Conservation (phyloP, 2,797 vertebrate species). For the Antennarius maculatus region DNA sequence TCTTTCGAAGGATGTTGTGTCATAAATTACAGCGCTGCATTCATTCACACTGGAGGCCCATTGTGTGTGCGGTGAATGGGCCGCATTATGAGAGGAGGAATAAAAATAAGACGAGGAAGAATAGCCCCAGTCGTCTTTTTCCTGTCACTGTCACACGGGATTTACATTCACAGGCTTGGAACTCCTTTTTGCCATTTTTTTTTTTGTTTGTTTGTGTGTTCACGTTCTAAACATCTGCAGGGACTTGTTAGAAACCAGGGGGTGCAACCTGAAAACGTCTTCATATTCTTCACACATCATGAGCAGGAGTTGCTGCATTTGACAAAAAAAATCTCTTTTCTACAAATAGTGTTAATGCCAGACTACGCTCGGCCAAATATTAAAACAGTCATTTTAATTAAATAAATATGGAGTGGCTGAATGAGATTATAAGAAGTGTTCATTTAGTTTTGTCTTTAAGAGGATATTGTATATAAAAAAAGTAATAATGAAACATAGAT, state of each 20-base stretch:
- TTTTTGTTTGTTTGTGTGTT: neutral
- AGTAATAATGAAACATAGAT: too few species aligned
- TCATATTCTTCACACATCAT: conserved; percentile 10
- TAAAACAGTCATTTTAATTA: neutral
- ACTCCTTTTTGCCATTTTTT: too few species aligned
- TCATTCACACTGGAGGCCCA: conserved; percentile 69
- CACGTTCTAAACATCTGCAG: conserved; percentile 30
- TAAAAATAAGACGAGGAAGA: conserved; percentile 71
- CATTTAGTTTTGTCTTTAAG: too few species aligned
- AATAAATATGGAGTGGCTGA: too few species aligned
- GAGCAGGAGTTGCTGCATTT: conserved; percentile 2
- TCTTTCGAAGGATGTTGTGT: conserved; percentile 66
- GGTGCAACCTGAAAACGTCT: neutral
- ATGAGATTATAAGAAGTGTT: too few species aligned
- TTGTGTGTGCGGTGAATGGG: conserved; percentile 80
- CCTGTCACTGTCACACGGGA: conserved; percentile 42
- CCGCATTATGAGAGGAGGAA: conserved; percentile 70
- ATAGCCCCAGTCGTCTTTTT: conserved; percentile 58
- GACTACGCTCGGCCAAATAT: neutral
- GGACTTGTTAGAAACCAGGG: conserved; percentile 12
- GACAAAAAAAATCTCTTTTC: neutral
- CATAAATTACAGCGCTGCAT: conserved; percentile 77
- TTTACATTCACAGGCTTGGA: conserved; percentile 24
- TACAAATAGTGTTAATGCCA: neutral
- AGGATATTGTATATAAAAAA: too few species aligned